Conservation (phyloP, 2,113 vertebrate genomes). For the Danio rerio region DNA sequence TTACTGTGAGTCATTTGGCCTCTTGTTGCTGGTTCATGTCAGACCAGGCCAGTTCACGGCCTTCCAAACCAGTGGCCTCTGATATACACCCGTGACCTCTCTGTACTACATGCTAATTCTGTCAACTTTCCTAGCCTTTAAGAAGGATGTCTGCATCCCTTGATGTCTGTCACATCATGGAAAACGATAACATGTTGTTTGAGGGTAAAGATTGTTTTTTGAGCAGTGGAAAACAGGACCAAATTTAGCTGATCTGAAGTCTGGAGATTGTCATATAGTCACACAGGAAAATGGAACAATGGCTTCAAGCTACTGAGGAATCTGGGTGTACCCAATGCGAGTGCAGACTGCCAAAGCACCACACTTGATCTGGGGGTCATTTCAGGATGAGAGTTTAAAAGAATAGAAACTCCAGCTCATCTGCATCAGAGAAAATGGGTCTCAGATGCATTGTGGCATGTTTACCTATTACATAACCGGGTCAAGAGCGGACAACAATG, state of each 20-base stretch:
- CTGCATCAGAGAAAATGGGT: not conserved
- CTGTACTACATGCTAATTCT: constrained; percentile 11
- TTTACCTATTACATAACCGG: not conserved
- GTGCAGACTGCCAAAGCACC: not conserved
- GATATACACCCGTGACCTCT: not conserved
- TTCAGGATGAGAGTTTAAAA: constrained; percentile 3
- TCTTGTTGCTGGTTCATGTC: not conserved
- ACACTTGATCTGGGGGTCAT: not conserved
- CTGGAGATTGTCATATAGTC: constrained; percentile 50
- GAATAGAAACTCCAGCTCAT: not conserved
- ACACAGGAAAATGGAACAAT: constrained; percentile 44
- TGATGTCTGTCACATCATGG: constrained; percentile 36
- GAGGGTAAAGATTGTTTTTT: constrained; percentile 20
- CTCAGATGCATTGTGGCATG: not conserved
- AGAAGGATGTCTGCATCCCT: constrained; percentile 19
- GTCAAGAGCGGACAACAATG: not conserved
- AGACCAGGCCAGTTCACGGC: not conserved
- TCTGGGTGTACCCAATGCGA: constrained; percentile 27
- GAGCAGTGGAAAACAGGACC: constrained; percentile 49
- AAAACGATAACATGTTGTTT: constrained; percentile 48
- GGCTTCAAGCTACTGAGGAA: constrained; percentile 17
- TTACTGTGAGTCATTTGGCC: not conserved
- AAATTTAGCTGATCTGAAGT: constrained; percentile 51
- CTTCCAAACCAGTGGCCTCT: not conserved
- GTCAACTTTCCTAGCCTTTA: constrained; percentile 19